Conservation (phyloP, 2,888 invertebrate species). For the Mactromeris polynyma region DNA sequence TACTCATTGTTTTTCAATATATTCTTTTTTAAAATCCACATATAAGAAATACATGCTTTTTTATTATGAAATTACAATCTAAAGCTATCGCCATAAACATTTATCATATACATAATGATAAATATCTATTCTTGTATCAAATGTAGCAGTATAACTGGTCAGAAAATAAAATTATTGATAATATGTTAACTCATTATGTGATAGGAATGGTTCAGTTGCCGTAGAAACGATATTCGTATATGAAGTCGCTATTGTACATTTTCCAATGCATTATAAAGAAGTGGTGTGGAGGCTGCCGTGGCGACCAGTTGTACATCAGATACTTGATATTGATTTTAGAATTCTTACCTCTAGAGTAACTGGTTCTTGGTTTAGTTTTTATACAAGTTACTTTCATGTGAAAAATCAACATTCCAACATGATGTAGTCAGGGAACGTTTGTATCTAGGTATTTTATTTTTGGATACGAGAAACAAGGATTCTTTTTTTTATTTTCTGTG, state of each 20-base stretch:
- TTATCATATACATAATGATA: no score
- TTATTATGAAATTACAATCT: no score
- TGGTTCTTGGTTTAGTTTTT: not conserved
- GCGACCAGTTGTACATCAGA: slow-evolving; percentile 9
- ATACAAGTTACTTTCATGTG: not conserved
- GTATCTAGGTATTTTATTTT: not conserved
- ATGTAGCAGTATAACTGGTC: not conserved
- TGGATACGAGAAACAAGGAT: not conserved
- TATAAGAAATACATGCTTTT: no score
- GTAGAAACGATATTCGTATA: slow-evolving; percentile 3
- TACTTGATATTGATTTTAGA: slow-evolving; percentile 28
- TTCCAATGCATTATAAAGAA: not conserved
- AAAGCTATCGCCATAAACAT: no score
- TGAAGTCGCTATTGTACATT: not conserved
- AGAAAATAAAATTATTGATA: not conserved
- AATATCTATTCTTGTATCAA: no score
- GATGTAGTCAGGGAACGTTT: not conserved
- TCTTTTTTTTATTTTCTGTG: not conserved
- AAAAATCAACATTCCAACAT: not conserved
- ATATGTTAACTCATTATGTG: not conserved
- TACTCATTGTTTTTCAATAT: no score
- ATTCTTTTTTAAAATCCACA: no score
- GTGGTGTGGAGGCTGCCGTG: not conserved
- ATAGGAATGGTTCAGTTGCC: not conserved
- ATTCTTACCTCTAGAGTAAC: not conserved